Evolutionary conservation across 2,797 vertebrate genomes (phyloP), one percentile per base, ranked within the genome.

Genomic region (Gallinago stenura): DNA sequence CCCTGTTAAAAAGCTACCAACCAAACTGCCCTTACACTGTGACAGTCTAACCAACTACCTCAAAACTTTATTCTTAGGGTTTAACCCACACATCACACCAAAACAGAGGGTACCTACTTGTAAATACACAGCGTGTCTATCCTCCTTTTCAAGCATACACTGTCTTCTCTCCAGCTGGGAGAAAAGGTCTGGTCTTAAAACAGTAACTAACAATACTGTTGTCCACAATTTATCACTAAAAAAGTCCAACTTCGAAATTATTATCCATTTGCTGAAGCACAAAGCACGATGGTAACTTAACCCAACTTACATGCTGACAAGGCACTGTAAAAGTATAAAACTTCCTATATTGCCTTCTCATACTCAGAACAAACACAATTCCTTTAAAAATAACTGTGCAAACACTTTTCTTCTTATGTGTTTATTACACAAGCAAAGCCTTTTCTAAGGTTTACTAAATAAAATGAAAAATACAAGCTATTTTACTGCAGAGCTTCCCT

Each of bases 201-300:
- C 2, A 58, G 19, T 9, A 26, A 77, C n/a, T 72, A 90, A 87
- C 93, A 94, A 17, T 90, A 94, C 76, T 83, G 50, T 78, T 77
- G 39, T 26, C 66, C 61, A 62, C 5, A 46, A 56, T 46, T 88
- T 65, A 68, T 66, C 26, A 45, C 17, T 37, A 10, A 28, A 72
- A 61, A 92, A 92, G 77, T 24, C 83, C 11, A 70, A 43, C n/a
- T 93, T 82, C 79, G 54, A 26, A 76, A 91, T 35, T 57, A 87
- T 45, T 6, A 22, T 60, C 41, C 24, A 24, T 58, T 78, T 96
- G 60, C 41, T 65, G 73, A 37, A 51, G 41, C 80, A 83, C 16
- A 39, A 82, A 96, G 90, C 53, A 76, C 6, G 5, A 35, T 19
- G 18, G 80, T 57, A 35, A 48, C n/a, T 78, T 24, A 51, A 50